These are phyloP conservation scores for Linyphia triangularis DNA, from an alignment of 2,888 invertebrate genomes.

Conservation along the genomic window DNA sequence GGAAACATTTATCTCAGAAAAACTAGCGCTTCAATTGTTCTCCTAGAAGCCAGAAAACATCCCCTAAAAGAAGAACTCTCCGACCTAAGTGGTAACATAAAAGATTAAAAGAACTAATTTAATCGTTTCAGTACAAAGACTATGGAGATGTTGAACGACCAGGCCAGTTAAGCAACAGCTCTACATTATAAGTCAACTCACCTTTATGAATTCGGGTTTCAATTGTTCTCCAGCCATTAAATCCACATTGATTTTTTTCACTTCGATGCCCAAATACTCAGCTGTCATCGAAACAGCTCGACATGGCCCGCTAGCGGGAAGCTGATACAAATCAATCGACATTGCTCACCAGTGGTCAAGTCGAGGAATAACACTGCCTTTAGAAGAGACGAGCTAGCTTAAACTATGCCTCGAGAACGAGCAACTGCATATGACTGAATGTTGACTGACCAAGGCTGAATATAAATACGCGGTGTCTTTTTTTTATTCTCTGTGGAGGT, in stretches of 20 bases:
- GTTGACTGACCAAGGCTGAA: no score
- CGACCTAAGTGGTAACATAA: not conserved
- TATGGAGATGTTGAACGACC: no score
- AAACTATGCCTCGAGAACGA: not conserved
- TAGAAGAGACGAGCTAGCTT: no score
- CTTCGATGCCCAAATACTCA: constrained; percentile 84
- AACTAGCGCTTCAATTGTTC: no score
- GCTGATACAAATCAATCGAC: not conserved
- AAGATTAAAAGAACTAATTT: no score
- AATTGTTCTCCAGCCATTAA: constrained; percentile 84
- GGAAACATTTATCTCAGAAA: no score
- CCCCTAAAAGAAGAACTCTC: no score
- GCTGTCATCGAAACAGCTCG: constrained; percentile 84
- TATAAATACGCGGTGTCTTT: no score
- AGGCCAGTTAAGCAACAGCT: no score
- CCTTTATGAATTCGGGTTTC: constrained; percentile 85
- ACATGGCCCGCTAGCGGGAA: constrained; percentile 82
- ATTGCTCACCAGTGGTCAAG: not conserved
- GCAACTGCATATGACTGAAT: not conserved
- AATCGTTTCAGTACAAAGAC: no score
- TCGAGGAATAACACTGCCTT: not conserved
- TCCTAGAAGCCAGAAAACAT: no score
- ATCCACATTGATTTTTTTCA: constrained; percentile 85
- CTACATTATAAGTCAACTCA: constrained; percentile 79
- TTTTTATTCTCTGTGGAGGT: no score